Percentiles rank a stretch among this genome's conserved stretches.
phyloP scores from a whole-genome alignment of 1,140 invertebrate species.

The Druon quercuslanigerum region DNA sequence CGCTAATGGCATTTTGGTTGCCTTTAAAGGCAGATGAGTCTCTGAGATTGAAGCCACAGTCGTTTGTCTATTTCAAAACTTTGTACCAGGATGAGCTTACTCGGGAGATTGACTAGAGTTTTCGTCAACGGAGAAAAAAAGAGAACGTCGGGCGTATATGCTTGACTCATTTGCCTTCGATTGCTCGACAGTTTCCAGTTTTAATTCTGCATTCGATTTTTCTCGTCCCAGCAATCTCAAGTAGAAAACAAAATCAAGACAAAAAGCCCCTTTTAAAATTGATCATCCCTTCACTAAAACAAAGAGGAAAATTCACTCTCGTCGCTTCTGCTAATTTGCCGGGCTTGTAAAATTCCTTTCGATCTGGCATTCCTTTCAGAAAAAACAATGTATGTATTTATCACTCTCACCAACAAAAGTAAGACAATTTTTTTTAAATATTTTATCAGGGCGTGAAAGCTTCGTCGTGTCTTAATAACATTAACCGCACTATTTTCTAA shows the following conservation, averaged over 20 bases:
- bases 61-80: constrained; percentile 12
- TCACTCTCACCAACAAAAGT: not conserved
- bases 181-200: constrained; percentile 36
- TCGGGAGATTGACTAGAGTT: constrained; percentile 31
- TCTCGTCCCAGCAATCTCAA: constrained; percentile 28
- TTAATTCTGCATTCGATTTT: not conserved
- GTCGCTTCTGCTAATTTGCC: not conserved
- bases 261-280: not conserved
- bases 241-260: not conserved
- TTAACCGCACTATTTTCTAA: constrained; percentile 25
- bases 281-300: constrained; percentile 6
- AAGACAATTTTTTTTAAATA: not conserved
- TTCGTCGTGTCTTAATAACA: not conserved
- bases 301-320: constrained; percentile 5
- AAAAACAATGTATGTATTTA: not conserved
- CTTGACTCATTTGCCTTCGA: constrained; percentile 60
- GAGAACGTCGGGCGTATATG: not conserved
- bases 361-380: constrained; percentile 18
- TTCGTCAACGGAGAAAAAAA: not conserved
- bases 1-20: not conserved
- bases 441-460: not conserved
- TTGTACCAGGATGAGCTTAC: constrained; percentile 22
- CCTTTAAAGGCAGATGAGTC: constrained; percentile 6
- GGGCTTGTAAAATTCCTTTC: constrained; percentile 26
- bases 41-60: not conserved